Conservation (phyloP, 2,888 invertebrate species). For the Scaptomyza cyrtandrae region DNA sequence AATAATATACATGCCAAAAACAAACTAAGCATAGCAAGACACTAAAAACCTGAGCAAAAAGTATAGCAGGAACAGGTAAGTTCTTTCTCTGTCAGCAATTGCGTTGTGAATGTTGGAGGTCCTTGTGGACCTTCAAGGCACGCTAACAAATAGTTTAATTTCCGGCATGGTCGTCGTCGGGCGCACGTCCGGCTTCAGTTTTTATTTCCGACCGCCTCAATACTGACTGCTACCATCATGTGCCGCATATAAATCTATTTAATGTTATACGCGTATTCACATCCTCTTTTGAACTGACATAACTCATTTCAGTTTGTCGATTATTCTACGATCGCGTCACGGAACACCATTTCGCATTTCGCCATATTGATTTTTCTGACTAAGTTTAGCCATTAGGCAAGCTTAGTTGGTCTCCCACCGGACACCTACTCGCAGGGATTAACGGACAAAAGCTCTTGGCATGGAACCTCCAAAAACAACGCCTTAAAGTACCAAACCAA, state of each 20-base stretch:
- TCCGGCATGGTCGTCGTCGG: slow-evolving; percentile 67
- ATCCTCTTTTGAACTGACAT: slow-evolving; percentile 27
- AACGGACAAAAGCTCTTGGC: slow-evolving; percentile 38
- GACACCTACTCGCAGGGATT: slow-evolving; percentile 41
- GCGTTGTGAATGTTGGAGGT: slow-evolving; percentile 21
- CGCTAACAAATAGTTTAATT: slow-evolving; percentile 75
- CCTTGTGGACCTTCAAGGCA: not conserved
- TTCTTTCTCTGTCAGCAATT: slow-evolving; percentile 22
- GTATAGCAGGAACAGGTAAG: slow-evolving; percentile 21
- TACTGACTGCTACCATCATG: slow-evolving; percentile 30
- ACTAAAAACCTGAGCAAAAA: slow-evolving; percentile 1
- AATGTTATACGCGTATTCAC: slow-evolving; percentile 36
- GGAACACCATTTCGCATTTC: slow-evolving; percentile 19
- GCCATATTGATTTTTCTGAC: slow-evolving; percentile 43
- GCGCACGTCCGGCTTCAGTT: slow-evolving; percentile 76
- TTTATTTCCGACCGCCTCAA: slow-evolving; percentile 65
- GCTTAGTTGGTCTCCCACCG: slow-evolving; percentile 19
- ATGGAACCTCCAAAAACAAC: slow-evolving; percentile 14
- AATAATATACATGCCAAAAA: not conserved
- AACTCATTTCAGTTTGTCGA: slow-evolving; percentile 41
- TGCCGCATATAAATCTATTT: slow-evolving; percentile 58
- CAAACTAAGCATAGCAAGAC: slow-evolving; percentile 6
- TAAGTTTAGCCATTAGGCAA: slow-evolving; percentile 8
- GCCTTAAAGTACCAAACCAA: slow-evolving; percentile 54
- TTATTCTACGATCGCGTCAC: slow-evolving; percentile 31